These are phyloP conservation scores for Paralichthys olivaceus DNA, from an alignment of 2,113 vertebrate species.

Conservation along the genomic window DNA sequence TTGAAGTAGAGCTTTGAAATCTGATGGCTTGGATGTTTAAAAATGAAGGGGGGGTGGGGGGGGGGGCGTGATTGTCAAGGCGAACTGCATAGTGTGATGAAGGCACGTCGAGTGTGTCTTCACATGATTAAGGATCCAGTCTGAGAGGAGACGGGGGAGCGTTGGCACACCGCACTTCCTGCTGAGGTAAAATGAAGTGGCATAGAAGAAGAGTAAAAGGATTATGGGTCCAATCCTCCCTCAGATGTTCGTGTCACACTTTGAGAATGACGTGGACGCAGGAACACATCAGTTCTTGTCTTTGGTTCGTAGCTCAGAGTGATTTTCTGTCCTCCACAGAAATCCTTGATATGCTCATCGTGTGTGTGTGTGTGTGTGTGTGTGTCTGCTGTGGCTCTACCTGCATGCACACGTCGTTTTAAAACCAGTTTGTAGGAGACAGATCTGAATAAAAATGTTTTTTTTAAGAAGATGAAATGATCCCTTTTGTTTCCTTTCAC, in stretches of 20 bases:
- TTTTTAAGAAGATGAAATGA: conserved; percentile 19
- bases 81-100: conserved; percentile 69
- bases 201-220: conserved; percentile 12
- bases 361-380: conserved; percentile 2
- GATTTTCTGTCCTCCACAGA: conserved; percentile 31
- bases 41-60: conserved; percentile 9
- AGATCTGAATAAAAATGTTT: conserved; percentile 23
- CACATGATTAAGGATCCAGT: conserved; percentile 30
- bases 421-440: conserved; percentile 20
- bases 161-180: conserved; percentile 64
- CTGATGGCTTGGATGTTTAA: conserved; percentile 19
- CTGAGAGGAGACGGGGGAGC: neutral
- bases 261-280: neutral
- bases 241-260: conserved; percentile 14
- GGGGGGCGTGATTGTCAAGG: conserved; percentile 74
- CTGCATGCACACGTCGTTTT: neutral
- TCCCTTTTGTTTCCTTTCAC: conserved; percentile 66
- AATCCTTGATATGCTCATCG: conserved; percentile 18
- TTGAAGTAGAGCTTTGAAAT: conserved; percentile 7
- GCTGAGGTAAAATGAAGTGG: conserved; percentile 47
- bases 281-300: conserved; percentile 33
- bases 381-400: conserved; percentile 1
- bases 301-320: conserved; percentile 74
- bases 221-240: conserved; percentile 23
- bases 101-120: conserved; percentile 71